Base-by-base conservation (phyloP, 2,113 vertebrate genomes). In the Poeciliopsis prolifica region DNA sequence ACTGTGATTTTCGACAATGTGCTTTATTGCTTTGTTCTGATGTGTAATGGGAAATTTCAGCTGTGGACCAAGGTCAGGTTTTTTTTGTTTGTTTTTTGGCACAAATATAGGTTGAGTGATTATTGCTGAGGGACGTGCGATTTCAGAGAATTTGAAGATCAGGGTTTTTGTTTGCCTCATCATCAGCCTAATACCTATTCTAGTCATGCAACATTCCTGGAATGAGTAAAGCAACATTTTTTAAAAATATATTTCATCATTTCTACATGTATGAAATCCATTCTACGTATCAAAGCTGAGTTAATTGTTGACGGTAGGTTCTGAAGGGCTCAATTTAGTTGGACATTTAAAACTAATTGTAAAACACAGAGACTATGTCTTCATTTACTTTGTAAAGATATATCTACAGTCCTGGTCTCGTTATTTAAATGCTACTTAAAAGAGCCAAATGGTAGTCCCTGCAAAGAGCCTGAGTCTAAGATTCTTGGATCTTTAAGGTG, bases 391-490 rank as follows among this genome's bases (percentile, higher is more conserved):
- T 58, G 9, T 24, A 54, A 24, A 6, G 19, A 54, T 54, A 54
- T 54, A 5, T 54, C 3, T 24, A n/a, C 24, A 58, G 17, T 1
- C 22, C 79, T 79, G 80, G 86, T 63, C 81, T 88, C 75, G 78
- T 90, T 81, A 83, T 93, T 89, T 86, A 87, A 89, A 77, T 28
- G 60, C 83, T 75, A 72, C 91, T 92, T 82, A 86, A 89, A 87
- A 86, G 78, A 92, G 86, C 66, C 85, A 87, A 91, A 88, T 71
- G 78, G 83, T 86, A 86, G 73, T 64, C 58, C 44, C 80, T 90
- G 92, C 91, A 91, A 92, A 87, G 84, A 85, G 75, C 87, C 90
- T 2, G 84, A 88, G 79, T 86, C 78, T 74, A 54, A 85, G 88
- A 77, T 80, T 85, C 75, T 82, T 67, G 12, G 75, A 88, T 73